These are phyloP conservation scores for Pyrrhura leucotis DNA, from an alignment of 2,797 vertebrate species.

Conservation along the genomic window DNA sequence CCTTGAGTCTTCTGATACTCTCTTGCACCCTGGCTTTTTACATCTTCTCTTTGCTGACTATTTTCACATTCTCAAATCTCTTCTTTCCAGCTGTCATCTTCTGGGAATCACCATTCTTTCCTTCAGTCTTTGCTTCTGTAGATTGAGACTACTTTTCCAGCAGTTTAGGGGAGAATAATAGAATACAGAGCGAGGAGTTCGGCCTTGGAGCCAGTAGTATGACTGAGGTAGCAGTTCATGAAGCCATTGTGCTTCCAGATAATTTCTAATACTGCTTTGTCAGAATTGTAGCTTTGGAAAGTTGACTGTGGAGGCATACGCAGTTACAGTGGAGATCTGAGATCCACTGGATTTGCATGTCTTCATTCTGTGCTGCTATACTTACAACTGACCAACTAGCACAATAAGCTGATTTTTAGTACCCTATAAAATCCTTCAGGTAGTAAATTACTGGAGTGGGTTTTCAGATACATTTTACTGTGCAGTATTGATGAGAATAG, in stretches of 20 bases:
- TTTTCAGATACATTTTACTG: background rate
- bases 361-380: background rate
- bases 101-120: background rate
- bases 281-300: background rate
- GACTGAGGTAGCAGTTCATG: background rate
- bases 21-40: background rate
- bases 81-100: background rate
- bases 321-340: background rate
- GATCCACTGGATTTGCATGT: background rate
- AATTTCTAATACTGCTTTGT: background rate
- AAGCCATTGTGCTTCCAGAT: fast-evolving
- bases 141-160: background rate
- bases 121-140: background rate
- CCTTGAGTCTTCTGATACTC: background rate
- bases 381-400: background rate
- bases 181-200: background rate
- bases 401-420: background rate
- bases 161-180: background rate
- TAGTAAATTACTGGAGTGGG: background rate
- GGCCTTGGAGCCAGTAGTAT: background rate
- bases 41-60: background rate
- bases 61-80: background rate
- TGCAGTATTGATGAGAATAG: background rate
- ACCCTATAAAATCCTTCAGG: background rate
- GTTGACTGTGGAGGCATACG: background rate